These are phyloP conservation scores for Acronicta psi DNA, from an alignment of 2,888 invertebrate genomes.

Conservation along the genomic window DNA sequence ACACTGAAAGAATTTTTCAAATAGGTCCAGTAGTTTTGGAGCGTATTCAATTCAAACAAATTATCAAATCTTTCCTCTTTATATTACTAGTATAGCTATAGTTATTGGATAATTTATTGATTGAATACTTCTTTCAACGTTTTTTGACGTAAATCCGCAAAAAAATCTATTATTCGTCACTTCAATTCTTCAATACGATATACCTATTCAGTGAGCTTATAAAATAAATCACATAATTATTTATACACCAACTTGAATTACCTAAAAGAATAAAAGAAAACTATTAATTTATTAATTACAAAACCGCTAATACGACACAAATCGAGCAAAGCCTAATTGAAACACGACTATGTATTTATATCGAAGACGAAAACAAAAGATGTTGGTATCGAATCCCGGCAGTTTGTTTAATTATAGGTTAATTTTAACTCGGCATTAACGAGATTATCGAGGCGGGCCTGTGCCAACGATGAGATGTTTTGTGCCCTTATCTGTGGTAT, in stretches of 20 bases:
- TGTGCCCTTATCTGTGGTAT: constrained; percentile 49
- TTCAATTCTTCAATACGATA: too few relatives aligned
- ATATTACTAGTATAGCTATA: too few relatives aligned
- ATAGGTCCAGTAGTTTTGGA: too few relatives aligned
- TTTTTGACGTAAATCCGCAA: too few relatives aligned
- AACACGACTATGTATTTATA: constrained; percentile 62
- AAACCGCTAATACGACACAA: constrained; percentile 37
- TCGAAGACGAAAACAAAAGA: constrained; percentile 62
- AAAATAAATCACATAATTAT: too few relatives aligned
- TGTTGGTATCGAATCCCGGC: constrained; percentile 58
- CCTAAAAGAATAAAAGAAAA: background rate
- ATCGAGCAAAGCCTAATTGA: constrained; percentile 57
- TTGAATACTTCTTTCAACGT: too few relatives aligned
- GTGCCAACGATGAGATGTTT: constrained; percentile 31
- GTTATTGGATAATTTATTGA: too few relatives aligned
- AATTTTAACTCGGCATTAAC: constrained; percentile 64
- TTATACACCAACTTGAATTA: background rate
- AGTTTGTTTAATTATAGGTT: constrained; percentile 67
- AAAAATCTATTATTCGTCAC: too few relatives aligned
- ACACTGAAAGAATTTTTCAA: too few relatives aligned
- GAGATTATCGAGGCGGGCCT: constrained; percentile 58
- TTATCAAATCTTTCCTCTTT: too few relatives aligned
- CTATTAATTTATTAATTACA: constrained; percentile 26
- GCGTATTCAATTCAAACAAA: too few relatives aligned
- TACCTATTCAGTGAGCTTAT: too few relatives aligned